phyloP scores from a whole-genome alignment of 2,113 vertebrate genomes.

The Coracopsis vasa region DNA sequence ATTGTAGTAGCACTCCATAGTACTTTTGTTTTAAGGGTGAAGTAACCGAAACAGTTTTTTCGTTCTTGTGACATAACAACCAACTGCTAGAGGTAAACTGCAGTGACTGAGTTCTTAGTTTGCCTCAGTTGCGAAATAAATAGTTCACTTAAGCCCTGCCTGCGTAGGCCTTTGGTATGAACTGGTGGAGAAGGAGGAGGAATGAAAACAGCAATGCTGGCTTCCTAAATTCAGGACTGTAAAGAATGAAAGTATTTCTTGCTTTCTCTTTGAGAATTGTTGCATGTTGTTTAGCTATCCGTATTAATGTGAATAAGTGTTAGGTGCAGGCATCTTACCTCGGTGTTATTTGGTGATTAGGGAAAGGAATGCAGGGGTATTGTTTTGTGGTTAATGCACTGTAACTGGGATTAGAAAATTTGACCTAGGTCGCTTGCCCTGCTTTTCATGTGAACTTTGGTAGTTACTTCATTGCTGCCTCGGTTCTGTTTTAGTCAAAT shows the following conservation, averaged over 20 bases:
- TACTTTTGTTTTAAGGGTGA: background rate
- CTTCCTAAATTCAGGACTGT: background rate
- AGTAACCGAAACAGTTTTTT: background rate
- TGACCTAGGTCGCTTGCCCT: background rate
- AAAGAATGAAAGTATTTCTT: background rate
- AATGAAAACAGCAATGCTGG: background rate
- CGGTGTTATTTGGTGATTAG: background rate
- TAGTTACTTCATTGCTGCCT: background rate
- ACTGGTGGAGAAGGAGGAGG: background rate
- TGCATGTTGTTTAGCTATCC: background rate
- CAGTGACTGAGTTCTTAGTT: background rate
- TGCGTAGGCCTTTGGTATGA: background rate
- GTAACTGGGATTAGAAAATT: background rate
- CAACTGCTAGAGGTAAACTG: background rate
- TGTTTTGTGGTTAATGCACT: background rate
- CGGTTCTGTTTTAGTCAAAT: background rate
- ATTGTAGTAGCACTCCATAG: background rate
- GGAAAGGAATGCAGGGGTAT: background rate
- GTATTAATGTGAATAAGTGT: background rate
- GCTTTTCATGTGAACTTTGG: background rate
- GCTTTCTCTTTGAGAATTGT: background rate
- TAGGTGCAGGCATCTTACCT: rapidly evolving
- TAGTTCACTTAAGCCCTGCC: background rate
- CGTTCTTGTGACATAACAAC: background rate
- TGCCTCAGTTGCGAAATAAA: background rate